Percentiles rank a stretch among this genome's conserved stretches.
Evolutionary conservation across 1,140 invertebrate genomes (phyloP).

Genomic region (Ostrea denselamellosa): DNA sequence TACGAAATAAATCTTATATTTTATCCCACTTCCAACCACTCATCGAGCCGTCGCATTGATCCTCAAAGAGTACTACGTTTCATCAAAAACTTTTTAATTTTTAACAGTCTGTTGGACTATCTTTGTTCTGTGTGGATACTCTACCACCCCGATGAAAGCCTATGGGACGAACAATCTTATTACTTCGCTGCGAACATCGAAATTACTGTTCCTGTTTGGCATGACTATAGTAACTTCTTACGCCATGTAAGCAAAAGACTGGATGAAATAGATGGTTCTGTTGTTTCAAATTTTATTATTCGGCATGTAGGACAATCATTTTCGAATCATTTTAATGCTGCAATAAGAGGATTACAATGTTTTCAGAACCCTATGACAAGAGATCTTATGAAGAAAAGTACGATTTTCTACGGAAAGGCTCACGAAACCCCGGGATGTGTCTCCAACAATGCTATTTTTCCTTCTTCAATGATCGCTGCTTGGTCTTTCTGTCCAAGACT

Average conservation of each 20-base stretch:
- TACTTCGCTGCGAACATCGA: not conserved
- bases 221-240: not conserved
- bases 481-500: not conserved
- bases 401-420: not conserved
- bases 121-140: not conserved
- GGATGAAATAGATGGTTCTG: not conserved
- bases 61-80: not conserved
- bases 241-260: not conserved
- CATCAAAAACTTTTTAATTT: not conserved
- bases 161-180: not conserved
- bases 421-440: not conserved
- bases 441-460: no score
- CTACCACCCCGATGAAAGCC: not conserved
- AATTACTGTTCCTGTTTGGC: not conserved
- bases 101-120: not conserved
- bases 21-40: not conserved
- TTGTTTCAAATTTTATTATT: not conserved
- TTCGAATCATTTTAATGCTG: not conserved
- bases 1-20: not conserved
- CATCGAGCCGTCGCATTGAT: not conserved
- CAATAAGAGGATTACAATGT: not conserved
- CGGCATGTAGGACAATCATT: not conserved
- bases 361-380: not conserved
- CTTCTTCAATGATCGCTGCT: not conserved
- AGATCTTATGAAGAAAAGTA: not conserved